Conservation (phyloP, 1,140 invertebrate genomes). For the Ceratosolen fusciceps region DNA sequence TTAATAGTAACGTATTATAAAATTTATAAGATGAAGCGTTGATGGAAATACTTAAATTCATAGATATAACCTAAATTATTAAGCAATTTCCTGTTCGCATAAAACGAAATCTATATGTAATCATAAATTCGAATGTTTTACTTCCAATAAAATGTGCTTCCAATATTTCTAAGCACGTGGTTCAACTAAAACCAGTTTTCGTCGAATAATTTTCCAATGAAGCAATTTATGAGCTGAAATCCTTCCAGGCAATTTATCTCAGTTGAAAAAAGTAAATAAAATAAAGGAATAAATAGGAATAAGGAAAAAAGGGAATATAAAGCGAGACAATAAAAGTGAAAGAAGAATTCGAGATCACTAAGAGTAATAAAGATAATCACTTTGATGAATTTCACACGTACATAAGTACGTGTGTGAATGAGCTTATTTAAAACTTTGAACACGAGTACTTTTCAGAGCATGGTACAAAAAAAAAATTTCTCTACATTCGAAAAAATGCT, state of each 20-base stretch:
- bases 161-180: constrained; percentile 3
- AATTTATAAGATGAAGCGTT: no score
- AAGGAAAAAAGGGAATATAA: background rate
- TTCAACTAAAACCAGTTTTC: background rate
- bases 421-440: constrained; percentile 6
- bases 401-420: background rate
- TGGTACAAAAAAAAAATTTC: background rate
- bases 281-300: background rate
- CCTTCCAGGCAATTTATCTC: constrained; percentile 12
- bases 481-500: background rate
- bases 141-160: constrained; percentile 20
- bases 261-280: background rate
- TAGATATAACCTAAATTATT: background rate
- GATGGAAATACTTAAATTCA: background rate
- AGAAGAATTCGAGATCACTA: background rate
- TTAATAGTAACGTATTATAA: no score
- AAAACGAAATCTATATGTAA: constrained; percentile 14
- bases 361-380: constrained; percentile 18
- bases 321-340: background rate
- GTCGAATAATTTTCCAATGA: constrained; percentile 8
- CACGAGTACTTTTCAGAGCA: background rate
- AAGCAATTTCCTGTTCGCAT: constrained; percentile 32
- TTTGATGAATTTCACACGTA: background rate
- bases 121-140: constrained; percentile 24
- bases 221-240: background rate